A percentile compares a stretch with the other conserved stretches of the same genome.
Conservation (phyloP, 2,113 vertebrate species). For the Rattus rattus region DNA sequence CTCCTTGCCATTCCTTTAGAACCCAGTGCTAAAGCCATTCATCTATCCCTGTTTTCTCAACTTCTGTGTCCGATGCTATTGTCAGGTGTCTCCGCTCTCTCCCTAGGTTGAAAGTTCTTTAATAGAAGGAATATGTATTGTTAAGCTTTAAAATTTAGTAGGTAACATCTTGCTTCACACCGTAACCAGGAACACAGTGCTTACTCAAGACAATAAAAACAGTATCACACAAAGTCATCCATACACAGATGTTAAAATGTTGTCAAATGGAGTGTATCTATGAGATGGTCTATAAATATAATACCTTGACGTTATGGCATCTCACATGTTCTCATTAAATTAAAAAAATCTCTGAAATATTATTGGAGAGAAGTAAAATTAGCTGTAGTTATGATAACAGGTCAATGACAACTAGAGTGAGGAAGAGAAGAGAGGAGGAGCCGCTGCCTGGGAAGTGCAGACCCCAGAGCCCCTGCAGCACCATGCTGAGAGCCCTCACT, state of each 20-base stretch:
- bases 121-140: not conserved
- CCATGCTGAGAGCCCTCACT: too few species aligned
- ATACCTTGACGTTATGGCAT: not conserved
- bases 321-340: not conserved
- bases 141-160: not conserved
- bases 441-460: not conserved
- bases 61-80: not conserved
- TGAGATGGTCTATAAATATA: not conserved
- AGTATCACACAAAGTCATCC: not conserved
- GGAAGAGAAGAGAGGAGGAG: not conserved
- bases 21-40: not conserved
- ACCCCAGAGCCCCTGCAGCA: not conserved
- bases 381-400: not conserved
- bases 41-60: not conserved
- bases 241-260: not conserved
- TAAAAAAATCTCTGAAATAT: conserved; percentile 20
- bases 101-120: not conserved
- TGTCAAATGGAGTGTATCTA: not conserved
- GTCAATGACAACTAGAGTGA: not conserved
- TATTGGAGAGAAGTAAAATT: not conserved
- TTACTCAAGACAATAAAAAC: not conserved
- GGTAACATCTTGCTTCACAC: not conserved
- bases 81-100: not conserved
- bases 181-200: not conserved
- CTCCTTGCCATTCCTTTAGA: not conserved